Percentiles rank a stretch among this genome's conserved stretches.
Conservation (phyloP, 2,113 vertebrate species). For the Peromyscus maniculatus region DNA sequence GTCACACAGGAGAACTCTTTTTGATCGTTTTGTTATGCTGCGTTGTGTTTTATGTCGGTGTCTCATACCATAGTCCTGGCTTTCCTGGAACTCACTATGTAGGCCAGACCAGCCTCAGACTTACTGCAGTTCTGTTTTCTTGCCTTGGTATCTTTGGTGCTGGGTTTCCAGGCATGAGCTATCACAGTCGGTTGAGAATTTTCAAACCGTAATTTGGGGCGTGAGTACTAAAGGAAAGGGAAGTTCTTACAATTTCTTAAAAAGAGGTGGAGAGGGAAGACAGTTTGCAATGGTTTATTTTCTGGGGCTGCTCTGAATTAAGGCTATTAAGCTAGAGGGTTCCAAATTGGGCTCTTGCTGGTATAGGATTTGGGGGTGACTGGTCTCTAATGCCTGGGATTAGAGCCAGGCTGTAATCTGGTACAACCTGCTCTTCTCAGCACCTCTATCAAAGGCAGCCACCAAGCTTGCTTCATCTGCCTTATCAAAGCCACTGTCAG, state of each 20-base stretch:
- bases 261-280: neutral
- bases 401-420: slow-evolving; percentile 76
- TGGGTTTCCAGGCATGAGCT: neutral
- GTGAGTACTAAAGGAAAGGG: neutral
- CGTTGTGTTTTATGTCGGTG: neutral
- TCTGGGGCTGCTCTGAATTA: slow-evolving; percentile 40
- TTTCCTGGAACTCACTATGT: neutral
- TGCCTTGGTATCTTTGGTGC: neutral
- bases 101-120: neutral
- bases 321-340: slow-evolving; percentile 49
- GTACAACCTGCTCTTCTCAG: slow-evolving; percentile 81
- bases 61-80: neutral
- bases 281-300: slow-evolving; percentile 63
- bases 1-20: neutral
- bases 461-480: slow-evolving; percentile 79
- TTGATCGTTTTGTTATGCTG: neutral
- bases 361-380: slow-evolving; percentile 17
- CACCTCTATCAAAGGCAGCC: slow-evolving; percentile 81
- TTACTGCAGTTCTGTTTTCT: neutral
- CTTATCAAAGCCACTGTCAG: slow-evolving; percentile 78
- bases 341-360: neutral
- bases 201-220: slow-evolving; percentile 4
- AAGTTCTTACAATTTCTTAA: neutral
- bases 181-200: neutral
- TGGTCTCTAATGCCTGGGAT: slow-evolving; percentile 42